Percentiles rank a stretch among this genome's conserved stretches.
Conservation (phyloP, 2,888 invertebrate species). For the Tipula confusa region DNA sequence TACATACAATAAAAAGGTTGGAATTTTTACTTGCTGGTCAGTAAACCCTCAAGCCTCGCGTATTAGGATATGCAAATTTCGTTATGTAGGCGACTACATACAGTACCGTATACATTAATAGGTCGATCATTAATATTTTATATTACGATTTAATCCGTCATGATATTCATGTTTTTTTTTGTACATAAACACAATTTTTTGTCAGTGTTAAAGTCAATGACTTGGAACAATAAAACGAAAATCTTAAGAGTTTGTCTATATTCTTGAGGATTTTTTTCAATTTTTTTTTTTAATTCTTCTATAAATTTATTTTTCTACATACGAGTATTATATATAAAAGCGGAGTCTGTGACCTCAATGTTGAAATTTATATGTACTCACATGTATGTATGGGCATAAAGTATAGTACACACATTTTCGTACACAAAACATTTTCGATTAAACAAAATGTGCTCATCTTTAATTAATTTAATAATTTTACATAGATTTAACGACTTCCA, state of each 20-base stretch:
- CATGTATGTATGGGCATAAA: background rate
- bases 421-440: background rate
- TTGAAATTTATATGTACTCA: background rate
- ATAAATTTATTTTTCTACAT: no score
- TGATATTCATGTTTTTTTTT: background rate
- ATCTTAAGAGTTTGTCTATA: background rate
- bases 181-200: background rate
- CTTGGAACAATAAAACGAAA: background rate
- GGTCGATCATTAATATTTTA: background rate
- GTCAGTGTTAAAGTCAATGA: background rate
- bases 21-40: background rate
- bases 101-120: background rate
- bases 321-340: background rate
- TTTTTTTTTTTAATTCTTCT: background rate
- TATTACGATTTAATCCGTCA: background rate
- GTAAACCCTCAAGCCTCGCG: background rate
- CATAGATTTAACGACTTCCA: background rate
- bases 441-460: background rate
- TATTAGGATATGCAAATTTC: conserved; percentile 13
- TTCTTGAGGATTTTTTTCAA: background rate
- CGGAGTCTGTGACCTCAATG: background rate
- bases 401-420: background rate
- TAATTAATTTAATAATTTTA: background rate
- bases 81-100: background rate
- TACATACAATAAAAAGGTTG: background rate